Base-by-base conservation (phyloP, 2,888 invertebrate species). In the Microctonus aethiopoides region DNA sequence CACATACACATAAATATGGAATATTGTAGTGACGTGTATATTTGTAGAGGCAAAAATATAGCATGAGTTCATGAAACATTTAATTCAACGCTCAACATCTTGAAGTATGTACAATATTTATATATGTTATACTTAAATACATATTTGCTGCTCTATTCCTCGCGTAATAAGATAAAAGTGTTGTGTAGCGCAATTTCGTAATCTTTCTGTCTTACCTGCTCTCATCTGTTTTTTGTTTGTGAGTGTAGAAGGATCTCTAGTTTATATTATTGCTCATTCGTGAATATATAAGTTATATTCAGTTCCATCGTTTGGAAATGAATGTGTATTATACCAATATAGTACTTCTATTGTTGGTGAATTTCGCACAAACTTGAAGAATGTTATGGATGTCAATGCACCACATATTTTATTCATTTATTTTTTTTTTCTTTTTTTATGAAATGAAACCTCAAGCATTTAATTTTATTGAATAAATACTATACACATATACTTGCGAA, bases 51-150 rank as follows among this genome's bases (percentile, higher is more conserved):
- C 57, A 59, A 60, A 20, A 57, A 64, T 61, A 59, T 36, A 54
- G 63, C 11, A 24, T 22, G 67, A 67, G 69, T 70, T 74, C 74
- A 78, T 80, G 82, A 80, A 81, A 82, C 83, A 82, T 84, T 84
- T 82, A 82, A 82, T 83, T 77, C 77, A 75, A 80, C 77, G 74
- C 75, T 77, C 77, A 76, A 75, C 74, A 70, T 70, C 68, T 74
- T 69, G 68, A 71, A 62, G 66, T 68, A 62, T 65, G 70, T 62
- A 63, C 22, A 63, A 60, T 57, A 56, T 54, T 36, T 29, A 65
- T 24, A 46, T 7, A 46, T 46, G 29, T 29, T n/a, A 39, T n/a
- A 62, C 65, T 67, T 68, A 71, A 61, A 60, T 54, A 66, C 56
- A 63, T 74, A 64, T 72, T 57, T 70, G 70, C 20, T 60, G 51